Evolutionary conservation across 2,888 invertebrate species (phyloP), one percentile per base, ranked within the genome.

Genomic region (Drosophila falleni): DNA sequence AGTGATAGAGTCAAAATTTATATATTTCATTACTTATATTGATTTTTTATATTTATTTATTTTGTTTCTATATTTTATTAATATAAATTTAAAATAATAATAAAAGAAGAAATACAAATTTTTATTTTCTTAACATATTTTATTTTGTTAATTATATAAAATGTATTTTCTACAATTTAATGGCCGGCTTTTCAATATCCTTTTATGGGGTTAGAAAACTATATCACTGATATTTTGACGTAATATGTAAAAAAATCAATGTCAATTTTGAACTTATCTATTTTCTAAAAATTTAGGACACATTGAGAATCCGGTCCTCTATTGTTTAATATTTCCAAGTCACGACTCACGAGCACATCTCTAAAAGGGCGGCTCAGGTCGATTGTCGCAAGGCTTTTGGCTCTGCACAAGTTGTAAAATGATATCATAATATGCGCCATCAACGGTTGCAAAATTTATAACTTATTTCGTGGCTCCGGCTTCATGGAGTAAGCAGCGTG

Each of bases 381-480:
- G 76, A 58, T 47, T 60, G 62, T 63, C 49, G 61, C 63, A 56
- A 69, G 75, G 64, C 66, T 81, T 74, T 79, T 69, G 68, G 70
- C 70, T 74, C 78, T 80, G 80, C 84, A 76, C 85, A 81, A 81
- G 90, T 81, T 91, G 91, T 91, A 91, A 91, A 90, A 91, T 91
- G 91, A 91, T 91, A 91, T 91, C 92, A 91, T 91, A 91, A 91
- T 90, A 90, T 89, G 89, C 90, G 80, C 91, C 92, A 90, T 91
- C 91, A 91, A 91, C 92, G 90, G 91, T 85, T 87, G 80, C 91
- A 91, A 89, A 91, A 91, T 91, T 91, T 91, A 91, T 91, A 91
- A 91, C 91, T 91, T 91, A 91, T 91, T 91, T 89, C 90, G 73
- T 64, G 64, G 68, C 62, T 15, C 61, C 59, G 63, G 19, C 74